Evolutionary conservation across 2,797 vertebrate species (phyloP), one percentile per base, ranked within the genome.

Genomic region (Leptoclinus maculatus): DNA sequence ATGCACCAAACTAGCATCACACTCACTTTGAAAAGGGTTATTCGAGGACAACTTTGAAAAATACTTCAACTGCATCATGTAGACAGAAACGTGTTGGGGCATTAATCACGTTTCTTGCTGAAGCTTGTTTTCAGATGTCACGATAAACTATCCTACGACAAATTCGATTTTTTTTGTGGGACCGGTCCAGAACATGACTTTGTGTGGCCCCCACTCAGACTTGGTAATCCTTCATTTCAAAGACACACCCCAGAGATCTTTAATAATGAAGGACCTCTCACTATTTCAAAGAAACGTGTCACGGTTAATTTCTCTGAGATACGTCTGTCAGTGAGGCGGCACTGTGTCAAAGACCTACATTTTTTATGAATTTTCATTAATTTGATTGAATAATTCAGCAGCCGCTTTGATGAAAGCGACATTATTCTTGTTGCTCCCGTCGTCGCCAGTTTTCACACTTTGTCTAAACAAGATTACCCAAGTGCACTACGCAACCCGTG

Each of bases 281-380:
- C 3, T 19, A 73, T 88, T 90, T 92, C 87, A 91, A 88, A 91
- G 84, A 38, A 38, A 67, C 66, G 59, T 75, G 86, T 88, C 80
- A 69, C 47, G 36, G 78, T 80, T 89, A 62, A 83, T 87, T 86
- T 80, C 9, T 17, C 74, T 25, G 74, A 74, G 77, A 76, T 32
- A 41, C 29, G 86, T 91, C 89, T 88, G 86, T 92, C 88, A 91
- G 56, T 59, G 29, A 82, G 80, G 65, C 86, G 34, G 76, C 73
- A 23, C 84, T 6, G 23, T 87, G 87, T 87, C 88, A 89, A 66
- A 85, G 82, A 80, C 69, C 2, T 91, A 41, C 82, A 92, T 93
- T 83, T 92, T 93, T 94, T 62, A 93, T 92, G 85, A 92, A 83
- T 83, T 88, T 91, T 90, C 86, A 92, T 94, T 92, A 91, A 89